A percentile compares a stretch with the other conserved stretches of the same genome.
Conservation (phyloP, 2,888 invertebrate genomes). For the Alitta virens region DNA sequence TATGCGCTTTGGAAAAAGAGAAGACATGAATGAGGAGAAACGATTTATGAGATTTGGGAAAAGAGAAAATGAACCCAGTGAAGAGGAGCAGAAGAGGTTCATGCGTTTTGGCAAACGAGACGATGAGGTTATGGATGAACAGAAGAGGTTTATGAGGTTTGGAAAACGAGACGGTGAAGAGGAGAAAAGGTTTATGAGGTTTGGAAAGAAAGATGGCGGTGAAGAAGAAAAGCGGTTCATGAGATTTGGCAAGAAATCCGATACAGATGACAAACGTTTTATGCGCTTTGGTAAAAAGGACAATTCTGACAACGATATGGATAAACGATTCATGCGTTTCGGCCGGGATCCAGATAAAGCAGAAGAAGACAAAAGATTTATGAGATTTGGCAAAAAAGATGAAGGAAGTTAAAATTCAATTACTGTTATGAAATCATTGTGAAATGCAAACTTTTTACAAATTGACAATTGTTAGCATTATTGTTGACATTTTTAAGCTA, state of each 20-base stretch:
- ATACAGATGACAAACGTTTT: conserved; percentile 12
- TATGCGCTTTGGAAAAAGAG: conserved; percentile 38
- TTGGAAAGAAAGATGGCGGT: conserved; percentile 14
- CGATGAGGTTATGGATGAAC: neutral
- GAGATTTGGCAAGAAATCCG: conserved; percentile 13
- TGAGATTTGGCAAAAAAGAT: conserved; percentile 17
- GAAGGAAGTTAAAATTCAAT: conserved; percentile 2
- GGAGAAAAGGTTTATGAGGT: conserved; percentile 13
- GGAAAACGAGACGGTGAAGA: conserved; percentile 22
- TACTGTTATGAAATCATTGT: too few species aligned
- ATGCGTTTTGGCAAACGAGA: conserved; percentile 18
- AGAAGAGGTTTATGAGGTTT: conserved; percentile 21
- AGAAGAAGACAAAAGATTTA: conserved; percentile 10
- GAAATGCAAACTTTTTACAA: too few species aligned
- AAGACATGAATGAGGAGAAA: conserved; percentile 11
- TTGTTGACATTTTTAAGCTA: too few species aligned
- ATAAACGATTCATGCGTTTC: conserved; percentile 29
- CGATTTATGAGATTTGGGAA: conserved; percentile 15
- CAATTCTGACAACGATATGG: neutral
- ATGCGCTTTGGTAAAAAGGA: conserved; percentile 16
- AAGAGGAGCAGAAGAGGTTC: conserved; percentile 13
- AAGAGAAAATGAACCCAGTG: neutral
- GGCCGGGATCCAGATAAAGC: conserved; percentile 18
- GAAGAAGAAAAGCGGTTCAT: conserved; percentile 16
- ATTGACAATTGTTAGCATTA: too few species aligned